Percentiles rank a stretch among this genome's conserved stretches.
These are phyloP conservation scores for Eptesicus fuscus DNA, from an alignment of 2,113 vertebrate genomes.

Conservation along the genomic window DNA sequence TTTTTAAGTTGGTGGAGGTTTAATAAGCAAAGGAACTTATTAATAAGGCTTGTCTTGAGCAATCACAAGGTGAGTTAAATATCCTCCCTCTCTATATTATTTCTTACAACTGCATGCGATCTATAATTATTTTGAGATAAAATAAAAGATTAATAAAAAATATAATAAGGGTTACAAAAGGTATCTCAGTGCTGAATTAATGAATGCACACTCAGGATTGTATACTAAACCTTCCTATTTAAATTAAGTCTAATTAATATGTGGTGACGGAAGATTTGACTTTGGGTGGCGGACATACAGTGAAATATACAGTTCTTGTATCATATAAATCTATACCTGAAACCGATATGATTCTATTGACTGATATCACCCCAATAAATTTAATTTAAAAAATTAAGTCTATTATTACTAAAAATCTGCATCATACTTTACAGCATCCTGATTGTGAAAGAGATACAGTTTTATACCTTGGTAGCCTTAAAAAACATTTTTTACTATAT, in stretches of 20 bases:
- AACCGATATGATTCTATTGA: no score
- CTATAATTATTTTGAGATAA: not conserved
- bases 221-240: slow-evolving; percentile 1
- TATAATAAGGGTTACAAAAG: not conserved
- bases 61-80: no score
- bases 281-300: no score
- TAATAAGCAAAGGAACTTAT: no score
- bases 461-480: not conserved
- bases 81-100: not conserved
- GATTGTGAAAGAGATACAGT: not conserved
- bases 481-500: not conserved
- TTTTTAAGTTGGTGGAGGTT: no score
- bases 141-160: slow-evolving; percentile 5
- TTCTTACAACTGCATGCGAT: not conserved
- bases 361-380: no score
- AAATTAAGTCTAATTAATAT: not conserved
- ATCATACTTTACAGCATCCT: not conserved
- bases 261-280: no score
- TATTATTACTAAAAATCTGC: not conserved
- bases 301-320: no score
- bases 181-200: not conserved
- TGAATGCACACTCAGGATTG: not conserved
- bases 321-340: no score
- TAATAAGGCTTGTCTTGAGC: no score
- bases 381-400: not conserved